Evolutionary conservation across 2,797 vertebrate species (phyloP), one percentile per base, ranked within the genome.

Genomic region (Tenualosa thibaudeaui): DNA sequence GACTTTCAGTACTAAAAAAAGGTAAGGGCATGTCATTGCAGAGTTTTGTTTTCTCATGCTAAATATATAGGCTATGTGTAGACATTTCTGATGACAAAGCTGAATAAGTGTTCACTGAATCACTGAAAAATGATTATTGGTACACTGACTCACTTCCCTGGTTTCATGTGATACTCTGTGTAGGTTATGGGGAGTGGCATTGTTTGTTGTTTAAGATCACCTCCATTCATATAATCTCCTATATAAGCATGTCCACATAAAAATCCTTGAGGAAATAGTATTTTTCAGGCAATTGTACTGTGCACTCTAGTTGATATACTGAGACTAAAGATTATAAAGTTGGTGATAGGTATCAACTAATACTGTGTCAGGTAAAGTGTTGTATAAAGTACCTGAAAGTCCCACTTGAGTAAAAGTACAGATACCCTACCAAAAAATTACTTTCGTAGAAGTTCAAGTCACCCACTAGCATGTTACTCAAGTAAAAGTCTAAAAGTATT

Each of bases 171-270:
- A 75, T 17, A 75, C 24, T 17, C 15, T 15, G 19, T 31, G 31
- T 71, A 40, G 40, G 26, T 12, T 71, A 40, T 46, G 81, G 83
- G 83, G 56, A 84, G 85, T 31, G 85, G 31, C 84, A 86, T 68
- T 85, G 51, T 89, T 46, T 84, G 81, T 62, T 83, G 31, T 54
- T 54, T 51, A 84, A 86, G 71, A 81, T 40, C 22, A 62, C 13
- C 12, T 82, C 56, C 1, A 10, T 56, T 1, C 54, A 43, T 62
- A 31, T 7, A 15, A 17, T 75, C 31, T 40, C 13, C n/a, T n/a
- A n/a, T n/a, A n/a, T n/a, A 53, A 13, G 13, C 3, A 53, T 13
- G 51, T 53, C 12, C 2, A 31, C 62, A 26, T 31, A 4, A 1
- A 40, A 7, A 17, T 37, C 43, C 40, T 75, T 43, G 5, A 19